phyloP scores from a whole-genome alignment of 1,140 invertebrate genomes.

The Zophobas morio region DNA sequence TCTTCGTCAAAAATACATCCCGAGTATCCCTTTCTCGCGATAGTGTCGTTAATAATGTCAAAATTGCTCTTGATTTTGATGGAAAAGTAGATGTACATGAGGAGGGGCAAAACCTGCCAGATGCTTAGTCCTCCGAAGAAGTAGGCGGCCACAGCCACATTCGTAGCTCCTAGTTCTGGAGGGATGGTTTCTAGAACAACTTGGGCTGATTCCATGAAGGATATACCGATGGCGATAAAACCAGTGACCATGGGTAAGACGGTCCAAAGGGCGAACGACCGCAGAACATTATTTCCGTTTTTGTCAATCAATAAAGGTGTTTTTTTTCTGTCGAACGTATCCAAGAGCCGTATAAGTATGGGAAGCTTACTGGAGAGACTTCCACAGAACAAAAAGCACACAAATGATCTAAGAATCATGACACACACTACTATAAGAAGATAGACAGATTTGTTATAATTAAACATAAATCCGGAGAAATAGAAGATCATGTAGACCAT shows the following conservation, averaged over 20 bases:
- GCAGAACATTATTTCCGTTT: background rate
- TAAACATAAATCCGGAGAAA: slow-evolving; percentile 39
- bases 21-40: slow-evolving; percentile 29
- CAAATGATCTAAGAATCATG: slow-evolving; percentile 24
- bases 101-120: slow-evolving; percentile 50
- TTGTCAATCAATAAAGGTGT: slow-evolving; percentile 9
- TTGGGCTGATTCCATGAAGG: background rate
- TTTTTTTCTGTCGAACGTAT: slow-evolving; percentile 49
- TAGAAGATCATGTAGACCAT: slow-evolving; percentile 26
- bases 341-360: slow-evolving; percentile 47
- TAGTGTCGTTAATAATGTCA: slow-evolving; percentile 50
- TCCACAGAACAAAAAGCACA: slow-evolving; percentile 25
- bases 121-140: slow-evolving; percentile 49
- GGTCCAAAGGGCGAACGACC: background rate
- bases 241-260: slow-evolving; percentile 23
- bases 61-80: slow-evolving; percentile 50
- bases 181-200: slow-evolving; percentile 31
- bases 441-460: slow-evolving; percentile 5
- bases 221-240: background rate
- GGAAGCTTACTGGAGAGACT: slow-evolving; percentile 32
- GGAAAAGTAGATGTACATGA: slow-evolving; percentile 54
- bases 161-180: background rate
- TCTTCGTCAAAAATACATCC: slow-evolving; percentile 14
- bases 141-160: background rate
- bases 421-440: slow-evolving; percentile 21